phyloP scores from a whole-genome alignment of 1,140 invertebrate genomes.

The Lepidurus packardi region DNA sequence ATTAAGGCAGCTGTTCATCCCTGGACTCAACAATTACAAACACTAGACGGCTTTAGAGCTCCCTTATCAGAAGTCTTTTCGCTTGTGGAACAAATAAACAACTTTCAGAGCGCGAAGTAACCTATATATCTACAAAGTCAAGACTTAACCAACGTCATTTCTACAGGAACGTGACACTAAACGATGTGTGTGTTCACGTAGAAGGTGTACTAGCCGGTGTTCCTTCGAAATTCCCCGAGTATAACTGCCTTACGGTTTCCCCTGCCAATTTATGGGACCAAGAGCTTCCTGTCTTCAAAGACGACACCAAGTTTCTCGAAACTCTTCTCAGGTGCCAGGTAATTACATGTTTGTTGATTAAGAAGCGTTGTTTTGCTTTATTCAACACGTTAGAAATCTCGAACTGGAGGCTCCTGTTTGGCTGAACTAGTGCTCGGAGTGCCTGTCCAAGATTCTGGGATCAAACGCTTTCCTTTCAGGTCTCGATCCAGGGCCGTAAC shows the following conservation, averaged over 20 bases:
- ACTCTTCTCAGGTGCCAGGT: slow-evolving; percentile 79
- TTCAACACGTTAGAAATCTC: slow-evolving; percentile 36
- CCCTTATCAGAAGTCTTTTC: slow-evolving; percentile 81
- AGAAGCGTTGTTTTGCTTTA: slow-evolving; percentile 23
- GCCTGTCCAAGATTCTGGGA: slow-evolving; percentile 78
- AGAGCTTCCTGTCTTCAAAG: slow-evolving; percentile 65
- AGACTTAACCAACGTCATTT: slow-evolving; percentile 31
- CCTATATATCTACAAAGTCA: slow-evolving; percentile 46
- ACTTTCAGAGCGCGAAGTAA: slow-evolving; percentile 71
- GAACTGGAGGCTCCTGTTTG: slow-evolving; percentile 69
- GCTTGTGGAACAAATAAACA: slow-evolving; percentile 73
- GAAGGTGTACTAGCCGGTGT: slow-evolving; percentile 55
- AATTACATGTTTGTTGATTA: slow-evolving; percentile 38
- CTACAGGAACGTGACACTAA: slow-evolving; percentile 51
- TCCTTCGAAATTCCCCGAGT: slow-evolving; percentile 70
- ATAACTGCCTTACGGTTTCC: slow-evolving; percentile 84
- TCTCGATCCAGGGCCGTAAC: slow-evolving; percentile 75
- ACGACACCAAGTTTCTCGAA: slow-evolving; percentile 68
- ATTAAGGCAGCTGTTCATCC: slow-evolving; percentile 68
- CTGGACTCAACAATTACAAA: slow-evolving; percentile 69
- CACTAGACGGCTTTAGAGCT: slow-evolving; percentile 81
- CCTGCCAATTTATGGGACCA: slow-evolving; percentile 90
- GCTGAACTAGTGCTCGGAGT: slow-evolving; percentile 88
- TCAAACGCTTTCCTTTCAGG: slow-evolving; percentile 76
- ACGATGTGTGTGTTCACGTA: slow-evolving; percentile 79